A percentile compares a stretch with the other conserved stretches of the same genome.
Evolutionary conservation across 2,888 invertebrate genomes (phyloP).

Genomic region (Ectropis crepuscularia): DNA sequence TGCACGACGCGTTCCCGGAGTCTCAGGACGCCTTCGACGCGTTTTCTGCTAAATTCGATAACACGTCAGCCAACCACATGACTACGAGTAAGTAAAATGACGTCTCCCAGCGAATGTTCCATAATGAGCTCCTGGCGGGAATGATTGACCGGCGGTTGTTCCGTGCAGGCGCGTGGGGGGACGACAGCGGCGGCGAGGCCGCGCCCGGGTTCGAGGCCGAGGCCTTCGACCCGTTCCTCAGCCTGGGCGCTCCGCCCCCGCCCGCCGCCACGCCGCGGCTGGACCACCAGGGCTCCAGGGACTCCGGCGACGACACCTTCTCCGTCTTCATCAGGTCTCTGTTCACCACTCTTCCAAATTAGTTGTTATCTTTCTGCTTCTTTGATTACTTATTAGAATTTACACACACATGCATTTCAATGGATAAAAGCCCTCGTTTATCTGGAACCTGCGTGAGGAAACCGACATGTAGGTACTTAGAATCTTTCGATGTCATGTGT

Average conservation of each 20-base stretch:
- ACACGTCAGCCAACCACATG: constrained; percentile 78
- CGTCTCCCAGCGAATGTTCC: not conserved
- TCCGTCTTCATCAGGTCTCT: constrained; percentile 89
- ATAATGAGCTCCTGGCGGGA: not conserved
- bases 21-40: constrained; percentile 90
- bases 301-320: constrained; percentile 92
- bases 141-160: too few species aligned
- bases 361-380: not conserved
- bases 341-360: not conserved
- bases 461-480: too few species aligned
- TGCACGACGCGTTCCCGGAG: constrained; percentile 64
- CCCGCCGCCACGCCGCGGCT: constrained; percentile 87
- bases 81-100: constrained; percentile 57
- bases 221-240: constrained; percentile 92
- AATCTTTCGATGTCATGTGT: too few species aligned
- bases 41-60: constrained; percentile 95
- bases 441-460: too few species aligned
- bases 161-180: constrained; percentile 69
- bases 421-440: too few species aligned
- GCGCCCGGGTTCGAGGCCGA: constrained; percentile 88
- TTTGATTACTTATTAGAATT: too few species aligned
- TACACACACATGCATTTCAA: too few species aligned
- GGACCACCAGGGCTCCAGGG: constrained; percentile 87
- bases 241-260: constrained; percentile 90
- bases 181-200: constrained; percentile 57